Conservation (phyloP, 2,113 vertebrate genomes). For the Microtus pennsylvanicus region DNA sequence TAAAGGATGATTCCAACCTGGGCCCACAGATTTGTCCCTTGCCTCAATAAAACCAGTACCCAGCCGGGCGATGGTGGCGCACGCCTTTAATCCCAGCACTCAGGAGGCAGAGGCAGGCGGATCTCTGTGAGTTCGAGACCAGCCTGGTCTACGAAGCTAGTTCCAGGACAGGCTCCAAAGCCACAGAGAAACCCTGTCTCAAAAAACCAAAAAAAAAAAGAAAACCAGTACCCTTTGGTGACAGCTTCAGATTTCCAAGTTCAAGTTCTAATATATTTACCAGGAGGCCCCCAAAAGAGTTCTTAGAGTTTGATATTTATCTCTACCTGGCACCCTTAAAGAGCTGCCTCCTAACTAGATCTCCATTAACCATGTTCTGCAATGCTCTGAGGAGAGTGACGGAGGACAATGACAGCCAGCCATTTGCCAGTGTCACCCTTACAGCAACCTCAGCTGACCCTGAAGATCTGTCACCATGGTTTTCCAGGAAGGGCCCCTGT, state of each 20-base stretch:
- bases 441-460: constrained; percentile 22
- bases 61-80: no score
- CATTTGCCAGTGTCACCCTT: not conserved
- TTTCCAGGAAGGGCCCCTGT: not conserved
- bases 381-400: not conserved
- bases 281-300: not conserved
- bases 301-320: constrained; percentile 44
- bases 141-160: no score
- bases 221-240: not conserved
- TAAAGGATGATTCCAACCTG: not conserved
- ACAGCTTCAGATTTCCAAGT: constrained; percentile 7
- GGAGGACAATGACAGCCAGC: not conserved
- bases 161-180: no score
- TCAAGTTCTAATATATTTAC: not conserved
- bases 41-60: not conserved
- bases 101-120: no score
- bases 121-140: no score
- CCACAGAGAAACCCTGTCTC: no score
- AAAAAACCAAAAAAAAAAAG: not conserved
- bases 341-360: not conserved
- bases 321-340: not conserved
- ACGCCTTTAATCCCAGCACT: no score
- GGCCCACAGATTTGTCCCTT: not conserved
- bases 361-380: not conserved
- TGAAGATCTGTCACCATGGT: not conserved